A percentile compares a stretch with the other conserved stretches of the same genome.
These are phyloP conservation scores for Cheilinus undulatus DNA, from an alignment of 2,113 vertebrate species.

Conservation along the genomic window DNA sequence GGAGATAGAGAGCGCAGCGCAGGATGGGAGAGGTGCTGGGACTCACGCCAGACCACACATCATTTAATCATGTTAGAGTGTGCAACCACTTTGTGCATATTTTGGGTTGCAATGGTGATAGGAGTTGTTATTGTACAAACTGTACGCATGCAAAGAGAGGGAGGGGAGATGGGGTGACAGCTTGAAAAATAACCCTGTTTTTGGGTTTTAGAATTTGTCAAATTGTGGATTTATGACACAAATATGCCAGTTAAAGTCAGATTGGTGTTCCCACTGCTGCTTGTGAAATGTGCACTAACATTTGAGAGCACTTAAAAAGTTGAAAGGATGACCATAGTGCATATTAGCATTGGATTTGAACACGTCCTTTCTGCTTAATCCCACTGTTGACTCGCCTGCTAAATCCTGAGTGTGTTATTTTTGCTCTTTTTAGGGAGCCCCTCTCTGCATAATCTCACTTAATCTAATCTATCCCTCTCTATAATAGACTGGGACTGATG, in stretches of 20 bases:
- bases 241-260: slow-evolving; percentile 5
- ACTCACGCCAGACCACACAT: slow-evolving; percentile 80
- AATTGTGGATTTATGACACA: slow-evolving; percentile 18
- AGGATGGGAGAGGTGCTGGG: slow-evolving; percentile 73
- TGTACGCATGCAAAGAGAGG: slow-evolving; percentile 25
- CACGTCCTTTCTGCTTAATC: slow-evolving; percentile 72
- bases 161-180: slow-evolving; percentile 14
- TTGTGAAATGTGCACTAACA: slow-evolving; percentile 6
- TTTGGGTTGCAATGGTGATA: slow-evolving; percentile 67
- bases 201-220: slow-evolving; percentile 44
- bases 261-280: slow-evolving; percentile 15
- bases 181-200: slow-evolving; percentile 36
- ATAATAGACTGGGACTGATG: slow-evolving; percentile 78
- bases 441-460: slow-evolving; percentile 82
- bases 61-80: slow-evolving; percentile 81
- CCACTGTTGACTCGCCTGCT: slow-evolving; percentile 78
- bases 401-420: slow-evolving; percentile 79
- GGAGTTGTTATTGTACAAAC: slow-evolving; percentile 73
- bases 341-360: slow-evolving; percentile 76
- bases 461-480: slow-evolving; percentile 82
- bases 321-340: slow-evolving; percentile 65
- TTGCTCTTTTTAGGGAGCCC: slow-evolving; percentile 79
- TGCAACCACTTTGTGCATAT: slow-evolving; percentile 74
- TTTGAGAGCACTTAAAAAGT: slow-evolving; percentile 53
- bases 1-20: slow-evolving; percentile 59